A percentile compares a stretch with the other conserved stretches of the same genome.
Conservation (phyloP, 2,888 invertebrate genomes). For the Synergus umbraculus region DNA sequence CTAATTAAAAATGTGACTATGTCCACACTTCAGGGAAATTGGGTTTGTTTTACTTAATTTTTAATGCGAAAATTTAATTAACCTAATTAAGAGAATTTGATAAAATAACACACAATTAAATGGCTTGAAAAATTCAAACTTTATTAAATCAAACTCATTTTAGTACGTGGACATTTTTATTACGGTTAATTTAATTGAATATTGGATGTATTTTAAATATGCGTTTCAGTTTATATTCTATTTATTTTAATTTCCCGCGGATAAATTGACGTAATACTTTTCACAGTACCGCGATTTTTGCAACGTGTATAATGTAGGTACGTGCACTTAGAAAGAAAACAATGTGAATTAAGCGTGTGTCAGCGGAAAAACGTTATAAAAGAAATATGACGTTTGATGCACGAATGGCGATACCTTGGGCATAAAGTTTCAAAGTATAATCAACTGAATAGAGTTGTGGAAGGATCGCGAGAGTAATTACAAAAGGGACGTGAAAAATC, state of each 20-base stretch:
- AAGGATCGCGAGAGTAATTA: conserved; percentile 33
- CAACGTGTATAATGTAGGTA: not conserved
- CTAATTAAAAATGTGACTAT: conserved; percentile 1
- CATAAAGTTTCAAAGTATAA: not conserved
- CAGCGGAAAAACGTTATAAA: not conserved
- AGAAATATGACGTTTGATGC: conserved; percentile 1
- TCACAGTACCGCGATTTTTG: not conserved
- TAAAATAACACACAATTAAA: too few relatives aligned
- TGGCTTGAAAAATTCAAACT: too few relatives aligned
- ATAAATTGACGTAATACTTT: not conserved
- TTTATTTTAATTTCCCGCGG: not conserved
- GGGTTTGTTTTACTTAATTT: not conserved
- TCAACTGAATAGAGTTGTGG: conserved; percentile 11
- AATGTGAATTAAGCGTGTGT: conserved; percentile 7
- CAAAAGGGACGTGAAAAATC: conserved; percentile 28
- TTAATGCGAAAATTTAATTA: not conserved
- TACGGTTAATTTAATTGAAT: too few relatives aligned
- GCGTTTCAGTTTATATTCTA: not conserved
- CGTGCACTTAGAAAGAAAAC: not conserved
- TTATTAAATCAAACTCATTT: too few relatives aligned
- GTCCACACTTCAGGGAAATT: not conserved
- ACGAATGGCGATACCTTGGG: not conserved
- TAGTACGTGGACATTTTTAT: too few relatives aligned
- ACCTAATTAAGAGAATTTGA: too few relatives aligned
- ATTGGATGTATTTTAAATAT: too few relatives aligned